Evolutionary conservation across 2,113 vertebrate genomes (phyloP), one percentile per base, ranked within the genome.

Genomic region (Triplophysa tibetana): DNA sequence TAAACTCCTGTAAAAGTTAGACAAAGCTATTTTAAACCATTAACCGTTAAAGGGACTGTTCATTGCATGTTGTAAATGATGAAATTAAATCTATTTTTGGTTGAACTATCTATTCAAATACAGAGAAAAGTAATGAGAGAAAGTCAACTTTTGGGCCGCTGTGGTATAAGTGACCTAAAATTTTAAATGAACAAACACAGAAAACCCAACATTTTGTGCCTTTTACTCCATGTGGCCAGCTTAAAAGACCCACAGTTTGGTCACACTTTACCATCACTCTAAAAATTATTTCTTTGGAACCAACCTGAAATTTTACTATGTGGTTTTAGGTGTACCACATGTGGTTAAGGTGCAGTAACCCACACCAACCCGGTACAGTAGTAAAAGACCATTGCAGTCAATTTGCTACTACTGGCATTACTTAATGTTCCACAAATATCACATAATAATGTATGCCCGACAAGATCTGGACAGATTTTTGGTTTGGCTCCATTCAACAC

Each of bases 341-440:
- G 29, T 43, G 48, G 33, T 43, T 14, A 74, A 61, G 70, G 33
- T 74, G 12, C 33, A 60, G 70, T 72, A 33, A 54, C n/a, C 17
- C 50, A 52, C 50, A 52, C 50, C 14, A 13, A 50, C 48, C 7
- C 33, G 14, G 48, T 50, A 50, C 33, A 38, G 33, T 11, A 50
- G 48, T 50, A 14, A 50, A 12, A 50, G 48, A 50, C 14, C 11
- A 14, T 12, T 50, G 48, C 48, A 50, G 11, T 16, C 50, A 16
- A 52, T 14, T 52, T 52, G 43, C 43, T 45, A 45, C 8, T 45
- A 10, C 17, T 54, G 14, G 14, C 50, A 17, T 54, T 54, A 19
- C 17, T 54, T 54, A 1, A 17, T 54, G 13, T 54, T 54, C 50
- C 50, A 50, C 48, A 1, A 54, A 54, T 54, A 14, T 54, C 17